phyloP scores from a whole-genome alignment of 2,797 vertebrate species.

The Sebastes trivittatus region DNA sequence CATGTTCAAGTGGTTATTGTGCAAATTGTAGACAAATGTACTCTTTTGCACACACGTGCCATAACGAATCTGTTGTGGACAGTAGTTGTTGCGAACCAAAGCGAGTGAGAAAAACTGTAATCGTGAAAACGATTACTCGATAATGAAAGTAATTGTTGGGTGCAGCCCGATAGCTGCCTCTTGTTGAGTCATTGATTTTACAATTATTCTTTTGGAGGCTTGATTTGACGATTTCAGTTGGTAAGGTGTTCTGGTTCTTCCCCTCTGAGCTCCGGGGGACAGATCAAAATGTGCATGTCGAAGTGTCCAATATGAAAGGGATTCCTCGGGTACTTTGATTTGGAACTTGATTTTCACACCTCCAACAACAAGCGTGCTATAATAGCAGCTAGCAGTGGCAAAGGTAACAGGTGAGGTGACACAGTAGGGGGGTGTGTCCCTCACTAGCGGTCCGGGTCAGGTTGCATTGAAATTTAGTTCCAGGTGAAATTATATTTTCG shows the following conservation, averaged over 20 bases:
- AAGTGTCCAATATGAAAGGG: not conserved
- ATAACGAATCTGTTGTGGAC: too few species aligned
- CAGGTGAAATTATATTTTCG: conserved; percentile 15
- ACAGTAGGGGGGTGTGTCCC: too few species aligned
- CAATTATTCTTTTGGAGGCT: not conserved
- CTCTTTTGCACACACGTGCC: too few species aligned
- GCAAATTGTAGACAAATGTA: not conserved
- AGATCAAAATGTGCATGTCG: too few species aligned
- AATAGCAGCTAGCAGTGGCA: not conserved
- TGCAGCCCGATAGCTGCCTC: not conserved
- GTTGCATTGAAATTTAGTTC: not conserved
- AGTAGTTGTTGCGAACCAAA: too few species aligned
- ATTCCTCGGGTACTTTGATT: not conserved
- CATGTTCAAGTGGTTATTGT: not conserved
- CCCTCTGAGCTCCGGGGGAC: not conserved
- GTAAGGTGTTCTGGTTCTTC: not conserved
- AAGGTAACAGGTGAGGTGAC: not conserved
- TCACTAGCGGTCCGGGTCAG: not conserved
- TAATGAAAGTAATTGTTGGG: not conserved
- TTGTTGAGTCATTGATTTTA: not conserved
- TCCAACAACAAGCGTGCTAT: not conserved
- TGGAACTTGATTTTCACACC: not conserved
- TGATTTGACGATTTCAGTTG: not conserved
- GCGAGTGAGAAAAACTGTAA: too few species aligned
- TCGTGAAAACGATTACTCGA: not conserved